Percentiles rank a stretch among this genome's conserved stretches.
phyloP scores from a whole-genome alignment of 2,797 vertebrate species.

The Astyanax mexicanus region DNA sequence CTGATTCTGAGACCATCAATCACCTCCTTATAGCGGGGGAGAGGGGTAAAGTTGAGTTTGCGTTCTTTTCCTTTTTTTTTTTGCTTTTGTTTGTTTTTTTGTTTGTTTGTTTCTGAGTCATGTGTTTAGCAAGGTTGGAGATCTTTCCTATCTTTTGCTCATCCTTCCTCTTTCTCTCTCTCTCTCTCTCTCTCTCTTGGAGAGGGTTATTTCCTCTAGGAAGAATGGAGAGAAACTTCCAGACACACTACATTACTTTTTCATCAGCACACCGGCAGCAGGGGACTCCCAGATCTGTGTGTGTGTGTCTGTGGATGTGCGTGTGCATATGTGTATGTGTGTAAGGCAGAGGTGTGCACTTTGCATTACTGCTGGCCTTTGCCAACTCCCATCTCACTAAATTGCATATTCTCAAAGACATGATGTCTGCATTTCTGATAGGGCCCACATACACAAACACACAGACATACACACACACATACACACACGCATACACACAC shows the following conservation, averaged over 20 bases:
- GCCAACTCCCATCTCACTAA: conserved; percentile 75
- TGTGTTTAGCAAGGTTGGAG: too few relatives aligned
- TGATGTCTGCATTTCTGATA: conserved; percentile 50
- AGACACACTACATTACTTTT: conserved; percentile 85
- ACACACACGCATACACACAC: conserved; percentile 30
- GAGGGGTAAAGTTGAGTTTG: neutral
- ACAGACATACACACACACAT: neutral
- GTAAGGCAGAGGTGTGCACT: conserved; percentile 58
- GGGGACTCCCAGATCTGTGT: conserved; percentile 62
- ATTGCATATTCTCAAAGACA: conserved; percentile 68
- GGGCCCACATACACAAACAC: conserved; percentile 32
- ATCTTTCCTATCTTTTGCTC: conserved; percentile 25
- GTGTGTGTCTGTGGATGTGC: conserved; percentile 70
- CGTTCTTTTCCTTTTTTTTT: neutral
- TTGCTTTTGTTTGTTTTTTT: conserved; percentile 6
- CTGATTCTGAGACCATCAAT: conserved; percentile 25
- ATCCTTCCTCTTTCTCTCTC: conserved; percentile 45
- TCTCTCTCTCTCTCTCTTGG: conserved; percentile 51
- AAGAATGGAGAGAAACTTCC: conserved; percentile 65
- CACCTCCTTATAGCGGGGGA: conserved; percentile 4
- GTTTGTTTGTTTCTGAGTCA: conserved; percentile 32
- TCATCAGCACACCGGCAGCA: conserved; percentile 78
- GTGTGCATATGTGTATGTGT: conserved; percentile 32
- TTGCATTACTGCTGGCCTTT: conserved; percentile 63
- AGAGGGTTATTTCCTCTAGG: conserved; percentile 55